Conservation (phyloP, 2,797 vertebrate species). For the Hozukius guyotensis region DNA sequence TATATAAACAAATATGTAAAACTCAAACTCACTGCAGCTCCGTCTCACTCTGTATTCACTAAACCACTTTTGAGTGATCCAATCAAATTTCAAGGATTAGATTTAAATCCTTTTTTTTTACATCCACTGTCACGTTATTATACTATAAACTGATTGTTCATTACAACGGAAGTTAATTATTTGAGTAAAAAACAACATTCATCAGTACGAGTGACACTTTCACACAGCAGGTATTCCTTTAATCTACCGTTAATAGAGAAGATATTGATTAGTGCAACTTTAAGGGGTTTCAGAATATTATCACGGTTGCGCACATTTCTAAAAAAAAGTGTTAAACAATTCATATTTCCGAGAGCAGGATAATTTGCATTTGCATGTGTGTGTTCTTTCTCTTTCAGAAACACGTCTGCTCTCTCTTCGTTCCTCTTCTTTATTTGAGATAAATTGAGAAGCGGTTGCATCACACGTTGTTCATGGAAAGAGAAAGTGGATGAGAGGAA, state of each 20-base stretch:
- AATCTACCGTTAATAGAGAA: neutral
- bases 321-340: neutral
- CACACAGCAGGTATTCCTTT: neutral
- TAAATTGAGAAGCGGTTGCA: conserved; percentile 13
- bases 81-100: too few species aligned
- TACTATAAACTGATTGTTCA: neutral
- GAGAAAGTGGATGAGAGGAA: neutral
- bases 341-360: neutral
- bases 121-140: too few species aligned
- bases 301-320: neutral
- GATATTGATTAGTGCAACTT: neutral
- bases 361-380: neutral
- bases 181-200: neutral
- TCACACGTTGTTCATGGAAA: conserved; percentile 15
- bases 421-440: neutral
- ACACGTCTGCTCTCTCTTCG: neutral
- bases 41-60: too few species aligned
- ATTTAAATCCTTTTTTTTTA: too few species aligned
- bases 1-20: too few species aligned
- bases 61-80: too few species aligned
- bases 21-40: too few species aligned
- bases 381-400: neutral
- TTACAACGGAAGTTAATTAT: neutral
- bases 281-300: neutral
- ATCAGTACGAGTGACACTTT: neutral